Percentiles rank a stretch among this genome's conserved stretches.
phyloP scores from a whole-genome alignment of 1,140 invertebrate species.

The Radopholus similis region DNA sequence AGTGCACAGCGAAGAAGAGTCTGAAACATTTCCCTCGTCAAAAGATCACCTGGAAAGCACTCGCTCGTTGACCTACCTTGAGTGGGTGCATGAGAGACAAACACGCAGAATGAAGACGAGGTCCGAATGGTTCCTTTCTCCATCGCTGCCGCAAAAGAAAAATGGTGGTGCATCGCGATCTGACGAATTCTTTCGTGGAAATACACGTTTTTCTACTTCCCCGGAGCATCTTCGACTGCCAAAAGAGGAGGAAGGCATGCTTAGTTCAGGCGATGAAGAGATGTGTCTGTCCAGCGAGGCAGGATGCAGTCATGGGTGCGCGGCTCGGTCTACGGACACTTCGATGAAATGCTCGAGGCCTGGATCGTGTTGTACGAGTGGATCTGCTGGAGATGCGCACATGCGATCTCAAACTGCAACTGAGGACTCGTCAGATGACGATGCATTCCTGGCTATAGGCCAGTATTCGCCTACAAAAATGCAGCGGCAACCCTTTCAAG shows the following conservation, averaged over 20 bases:
- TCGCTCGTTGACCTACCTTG: constrained; percentile 81
- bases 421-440: constrained; percentile 6
- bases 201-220: constrained; percentile 23
- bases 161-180: constrained; percentile 7
- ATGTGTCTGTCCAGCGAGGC: constrained; percentile 9
- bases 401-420: constrained; percentile 13
- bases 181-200: background rate
- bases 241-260: background rate
- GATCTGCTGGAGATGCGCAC: constrained; percentile 4
- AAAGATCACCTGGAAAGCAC: constrained; percentile 85
- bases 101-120: constrained; percentile 83
- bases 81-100: constrained; percentile 88
- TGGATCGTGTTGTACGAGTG: constrained; percentile 13
- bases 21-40: too few species aligned
- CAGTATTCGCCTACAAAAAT: background rate
- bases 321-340: constrained; percentile 5
- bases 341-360: constrained; percentile 30
- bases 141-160: background rate
- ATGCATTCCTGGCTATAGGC: constrained; percentile 6
- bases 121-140: constrained; percentile 81
- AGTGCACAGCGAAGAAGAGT: constrained; percentile 21
- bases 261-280: constrained; percentile 26
- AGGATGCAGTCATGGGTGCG: background rate
- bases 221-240: background rate
- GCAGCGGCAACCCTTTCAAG: constrained; percentile 5